Base-by-base conservation (phyloP, 2,113 vertebrate species). In the Charadrius vociferus region DNA sequence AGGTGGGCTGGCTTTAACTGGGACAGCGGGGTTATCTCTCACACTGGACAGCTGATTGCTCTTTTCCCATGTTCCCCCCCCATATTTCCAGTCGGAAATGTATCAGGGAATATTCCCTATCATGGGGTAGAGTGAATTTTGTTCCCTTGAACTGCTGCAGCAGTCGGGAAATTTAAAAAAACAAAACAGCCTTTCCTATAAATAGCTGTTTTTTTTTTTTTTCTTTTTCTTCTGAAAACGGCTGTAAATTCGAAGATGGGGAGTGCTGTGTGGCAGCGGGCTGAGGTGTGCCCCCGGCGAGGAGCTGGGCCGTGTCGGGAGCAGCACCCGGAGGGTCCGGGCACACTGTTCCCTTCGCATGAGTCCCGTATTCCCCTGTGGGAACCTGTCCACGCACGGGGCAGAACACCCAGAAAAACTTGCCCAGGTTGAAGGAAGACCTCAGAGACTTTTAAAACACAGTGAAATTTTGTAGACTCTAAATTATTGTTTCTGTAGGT, bases 321-420 rank as follows among this genome's bases (percentile, higher is more conserved):
- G 49, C 22, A 23, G 49, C 49, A 50, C 49, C 49, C 22, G 22
- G 22, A 50, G 22, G 23, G 49, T 24, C 49, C 23, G 22, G 22
- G 49, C 49, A 50, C 30, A 61, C 68, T 18, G 21, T 17, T 32
- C 70, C 43, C 59, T 12, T 43, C 0, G 1, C 3, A 3, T 1
- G 27, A n/a, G 37, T 15, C 61, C 11, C 14, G 2, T 21, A 2
- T 34, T 68, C 21, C 34, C 62, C 39, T 18, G 39, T 1, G n/a
- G 26, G 16, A 58, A 5, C 49, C 34, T 4, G 12, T 10, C 32
- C 14, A 2, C 43, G 1, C 11, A 30, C 0, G 3, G 63, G 45
- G 13, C 79, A 66, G 12, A 59, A 32, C 1, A 4, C 47, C 50
- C 22, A 12, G 67, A 20, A 49, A 55, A 23, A 3, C n/a, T 47